phyloP scores from a whole-genome alignment of 2,113 vertebrate species.

The Microtus ochrogaster region DNA sequence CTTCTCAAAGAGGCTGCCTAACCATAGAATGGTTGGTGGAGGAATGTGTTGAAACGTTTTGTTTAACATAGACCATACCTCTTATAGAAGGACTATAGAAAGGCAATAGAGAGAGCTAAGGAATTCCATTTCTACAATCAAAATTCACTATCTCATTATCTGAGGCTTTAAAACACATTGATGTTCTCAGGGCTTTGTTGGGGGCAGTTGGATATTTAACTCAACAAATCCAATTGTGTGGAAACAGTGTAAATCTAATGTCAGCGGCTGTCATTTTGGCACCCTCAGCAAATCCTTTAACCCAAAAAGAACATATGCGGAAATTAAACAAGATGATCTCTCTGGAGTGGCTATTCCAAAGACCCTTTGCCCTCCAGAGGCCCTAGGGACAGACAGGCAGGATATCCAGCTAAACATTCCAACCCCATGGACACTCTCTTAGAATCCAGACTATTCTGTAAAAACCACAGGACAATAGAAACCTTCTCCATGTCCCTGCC shows the following conservation, averaged over 20 bases:
- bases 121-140: slow-evolving; percentile 32
- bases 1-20: not conserved
- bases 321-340: slow-evolving; percentile 49
- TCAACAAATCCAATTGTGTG: slow-evolving; percentile 61
- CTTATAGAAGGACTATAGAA: not conserved
- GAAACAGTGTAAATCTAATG: slow-evolving; percentile 20
- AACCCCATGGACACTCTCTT: not conserved
- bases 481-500: slow-evolving; percentile 1
- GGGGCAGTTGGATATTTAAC: slow-evolving; percentile 55
- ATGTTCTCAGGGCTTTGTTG: slow-evolving; percentile 8
- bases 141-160: slow-evolving; percentile 35
- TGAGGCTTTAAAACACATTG: slow-evolving; percentile 59
- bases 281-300: slow-evolving; percentile 35
- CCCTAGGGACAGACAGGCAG: not conserved
- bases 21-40: not conserved
- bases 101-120: not conserved
- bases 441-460: not conserved
- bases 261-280: not conserved
- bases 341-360: slow-evolving; percentile 54
- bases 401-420: slow-evolving; percentile 24
- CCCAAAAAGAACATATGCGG: slow-evolving; percentile 23
- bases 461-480: slow-evolving; percentile 52
- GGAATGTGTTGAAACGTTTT: not conserved
- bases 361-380: not conserved
- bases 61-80: not conserved